A percentile compares a stretch with the other conserved stretches of the same genome.
phyloP scores from a whole-genome alignment of 1,140 invertebrate species.

The Colletes latitarsis region DNA sequence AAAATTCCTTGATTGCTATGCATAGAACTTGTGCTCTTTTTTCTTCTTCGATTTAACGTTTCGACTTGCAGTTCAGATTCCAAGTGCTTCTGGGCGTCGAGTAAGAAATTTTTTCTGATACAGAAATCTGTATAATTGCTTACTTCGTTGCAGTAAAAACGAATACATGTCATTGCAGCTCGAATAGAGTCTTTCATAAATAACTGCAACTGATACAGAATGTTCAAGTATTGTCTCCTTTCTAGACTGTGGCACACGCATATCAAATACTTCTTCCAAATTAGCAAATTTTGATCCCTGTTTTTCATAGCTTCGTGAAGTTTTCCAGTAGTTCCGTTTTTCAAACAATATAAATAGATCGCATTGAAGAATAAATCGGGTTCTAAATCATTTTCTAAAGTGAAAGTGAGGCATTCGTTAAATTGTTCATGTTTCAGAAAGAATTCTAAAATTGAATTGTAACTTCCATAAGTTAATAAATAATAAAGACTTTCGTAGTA shows the following conservation, averaged over 20 bases:
- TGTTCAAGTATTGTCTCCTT: conserved; percentile 83
- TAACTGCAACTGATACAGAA: conserved; percentile 86
- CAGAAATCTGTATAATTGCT: conserved; percentile 82
- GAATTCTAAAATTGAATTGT: conserved; percentile 86
- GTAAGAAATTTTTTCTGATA: conserved; percentile 81
- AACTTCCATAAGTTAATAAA: conserved; percentile 86
- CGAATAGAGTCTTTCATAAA: conserved; percentile 86
- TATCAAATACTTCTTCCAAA: conserved; percentile 86
- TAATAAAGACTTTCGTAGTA: conserved; percentile 89
- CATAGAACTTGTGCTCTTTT: conserved; percentile 69
- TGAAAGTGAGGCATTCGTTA: conserved; percentile 83
- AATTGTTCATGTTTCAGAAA: conserved; percentile 85
- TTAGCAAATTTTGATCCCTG: conserved; percentile 83
- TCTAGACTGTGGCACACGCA: conserved; percentile 86
- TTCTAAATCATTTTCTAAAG: conserved; percentile 84
- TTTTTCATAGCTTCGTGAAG: conserved; percentile 84
- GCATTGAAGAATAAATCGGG: conserved; percentile 86
- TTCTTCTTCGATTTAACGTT: conserved; percentile 72
- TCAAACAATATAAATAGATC: conserved; percentile 85
- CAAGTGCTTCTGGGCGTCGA: conserved; percentile 84
- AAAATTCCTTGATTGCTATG: conserved; percentile 76
- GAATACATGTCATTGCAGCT: conserved; percentile 88
- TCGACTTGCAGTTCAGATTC: conserved; percentile 78
- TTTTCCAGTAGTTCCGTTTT: conserved; percentile 83
- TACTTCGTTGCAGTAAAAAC: conserved; percentile 84